A percentile compares a stretch with the other conserved stretches of the same genome.
These are phyloP conservation scores for Drosophila kuntzei DNA, from an alignment of 2,888 invertebrate genomes.

Conservation along the genomic window DNA sequence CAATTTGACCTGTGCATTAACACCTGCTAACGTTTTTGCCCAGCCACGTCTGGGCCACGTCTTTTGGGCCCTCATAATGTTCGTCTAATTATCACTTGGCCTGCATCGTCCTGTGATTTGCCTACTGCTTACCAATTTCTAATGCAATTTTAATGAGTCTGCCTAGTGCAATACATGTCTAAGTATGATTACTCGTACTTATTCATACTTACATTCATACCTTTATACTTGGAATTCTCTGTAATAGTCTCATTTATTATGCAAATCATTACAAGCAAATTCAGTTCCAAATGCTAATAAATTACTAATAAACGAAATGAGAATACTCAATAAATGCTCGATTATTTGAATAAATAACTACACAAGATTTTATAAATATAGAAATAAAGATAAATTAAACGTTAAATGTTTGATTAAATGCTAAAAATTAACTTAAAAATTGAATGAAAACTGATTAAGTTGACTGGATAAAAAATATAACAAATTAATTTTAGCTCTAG, in stretches of 20 bases:
- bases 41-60: conserved; percentile 34
- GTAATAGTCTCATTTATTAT: conserved; percentile 41
- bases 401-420: not conserved
- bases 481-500: not conserved
- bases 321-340: conserved; percentile 1
- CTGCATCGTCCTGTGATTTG: conserved; percentile 11
- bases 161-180: conserved; percentile 27
- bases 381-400: not conserved
- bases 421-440: conserved; percentile 19
- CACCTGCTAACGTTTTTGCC: conserved; percentile 69
- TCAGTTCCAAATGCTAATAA: conserved; percentile 5
- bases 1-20: conserved; percentile 74
- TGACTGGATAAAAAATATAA: not conserved
- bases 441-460: not conserved
- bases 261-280: conserved; percentile 51
- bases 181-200: conserved; percentile 12
- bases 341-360: not conserved
- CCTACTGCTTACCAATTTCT: conserved; percentile 29
- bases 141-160: conserved; percentile 67
- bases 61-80: conserved; percentile 32
- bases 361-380: not conserved
- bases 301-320: conserved; percentile 3
- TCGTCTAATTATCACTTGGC: conserved; percentile 44
- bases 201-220: conserved; percentile 12
- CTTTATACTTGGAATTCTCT: conserved; percentile 2